Evolutionary conservation across 2,888 invertebrate species (phyloP).

Genomic region (Drosophila atroscutellata): DNA sequence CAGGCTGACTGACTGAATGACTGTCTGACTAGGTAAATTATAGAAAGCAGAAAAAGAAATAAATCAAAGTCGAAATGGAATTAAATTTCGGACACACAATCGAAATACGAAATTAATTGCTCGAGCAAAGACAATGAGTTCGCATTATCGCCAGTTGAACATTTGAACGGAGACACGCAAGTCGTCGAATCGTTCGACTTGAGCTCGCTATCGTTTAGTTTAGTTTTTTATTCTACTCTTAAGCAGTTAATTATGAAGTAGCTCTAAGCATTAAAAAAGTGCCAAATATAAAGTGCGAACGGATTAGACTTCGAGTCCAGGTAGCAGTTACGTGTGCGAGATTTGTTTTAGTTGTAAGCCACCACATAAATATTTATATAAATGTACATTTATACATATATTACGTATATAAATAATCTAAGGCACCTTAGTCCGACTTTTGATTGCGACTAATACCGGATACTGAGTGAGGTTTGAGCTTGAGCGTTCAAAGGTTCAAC

Average conservation of each 20-base stretch:
- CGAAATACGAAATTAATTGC: slow-evolving; percentile 73
- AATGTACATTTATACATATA: slow-evolving; percentile 5
- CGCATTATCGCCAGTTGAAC: slow-evolving; percentile 71
- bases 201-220: slow-evolving; percentile 10
- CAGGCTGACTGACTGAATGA: slow-evolving; percentile 18
- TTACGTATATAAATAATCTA: not conserved
- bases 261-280: slow-evolving; percentile 25
- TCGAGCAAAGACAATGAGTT: slow-evolving; percentile 67
- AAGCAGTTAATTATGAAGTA: slow-evolving; percentile 45
- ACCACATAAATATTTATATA: slow-evolving; percentile 1
- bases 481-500: slow-evolving; percentile 63
- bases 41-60: slow-evolving; percentile 34
- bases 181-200: slow-evolving; percentile 46
- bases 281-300: slow-evolving; percentile 39
- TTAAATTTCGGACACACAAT: slow-evolving; percentile 59
- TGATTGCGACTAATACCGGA: slow-evolving; percentile 10
- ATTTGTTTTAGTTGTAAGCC: slow-evolving; percentile 20
- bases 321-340: slow-evolving; percentile 10
- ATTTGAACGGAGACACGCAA: slow-evolving; percentile 72
- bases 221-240: slow-evolving; percentile 6
- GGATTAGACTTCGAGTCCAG: slow-evolving; percentile 8
- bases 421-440: not conserved
- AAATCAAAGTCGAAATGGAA: slow-evolving; percentile 46
- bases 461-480: slow-evolving; percentile 24
- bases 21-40: slow-evolving; percentile 21